phyloP scores from a whole-genome alignment of 2,113 vertebrate genomes.

The Pterocles gutturalis region DNA sequence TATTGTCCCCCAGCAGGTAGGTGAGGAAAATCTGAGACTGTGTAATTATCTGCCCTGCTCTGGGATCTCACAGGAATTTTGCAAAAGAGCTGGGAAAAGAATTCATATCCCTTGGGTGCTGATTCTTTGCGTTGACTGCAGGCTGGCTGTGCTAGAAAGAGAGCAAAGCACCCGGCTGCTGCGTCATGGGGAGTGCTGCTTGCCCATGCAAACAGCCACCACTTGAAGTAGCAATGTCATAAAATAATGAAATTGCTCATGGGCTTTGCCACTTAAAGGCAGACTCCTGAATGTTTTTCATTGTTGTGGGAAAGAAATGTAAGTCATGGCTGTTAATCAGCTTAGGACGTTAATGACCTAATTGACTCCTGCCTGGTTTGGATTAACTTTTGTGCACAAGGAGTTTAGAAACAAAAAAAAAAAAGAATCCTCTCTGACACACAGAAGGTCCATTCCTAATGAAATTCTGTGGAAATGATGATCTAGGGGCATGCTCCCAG shows the following conservation, averaged over 20 bases:
- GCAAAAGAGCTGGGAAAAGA: background rate
- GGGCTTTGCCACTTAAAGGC: constrained; percentile 22
- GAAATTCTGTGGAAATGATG: background rate
- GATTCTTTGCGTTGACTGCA: background rate
- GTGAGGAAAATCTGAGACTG: background rate
- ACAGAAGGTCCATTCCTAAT: constrained; percentile 15
- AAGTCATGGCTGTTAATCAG: constrained; percentile 24
- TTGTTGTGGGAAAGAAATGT: constrained; percentile 24
- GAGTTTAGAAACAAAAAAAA: constrained; percentile 10
- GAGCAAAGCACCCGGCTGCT: background rate
- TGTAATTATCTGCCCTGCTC: background rate
- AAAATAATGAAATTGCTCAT: background rate
- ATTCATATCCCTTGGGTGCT: background rate
- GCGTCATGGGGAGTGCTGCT: background rate
- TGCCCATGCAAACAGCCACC: background rate
- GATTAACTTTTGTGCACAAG: constrained; percentile 53
- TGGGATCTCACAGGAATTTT: background rate
- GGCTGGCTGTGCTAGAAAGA: background rate
- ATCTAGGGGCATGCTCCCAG: background rate
- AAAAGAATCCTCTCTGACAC: constrained; percentile 27
- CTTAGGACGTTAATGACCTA: constrained; percentile 33
- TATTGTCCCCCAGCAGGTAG: background rate
- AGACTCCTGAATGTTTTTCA: background rate
- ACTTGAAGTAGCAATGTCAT: background rate
- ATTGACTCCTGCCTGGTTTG: constrained; percentile 55